Evolutionary conservation across 2,113 vertebrate species (phyloP), one percentile per base, ranked within the genome.

Genomic region (Pelvicachromis taeniatus): DNA sequence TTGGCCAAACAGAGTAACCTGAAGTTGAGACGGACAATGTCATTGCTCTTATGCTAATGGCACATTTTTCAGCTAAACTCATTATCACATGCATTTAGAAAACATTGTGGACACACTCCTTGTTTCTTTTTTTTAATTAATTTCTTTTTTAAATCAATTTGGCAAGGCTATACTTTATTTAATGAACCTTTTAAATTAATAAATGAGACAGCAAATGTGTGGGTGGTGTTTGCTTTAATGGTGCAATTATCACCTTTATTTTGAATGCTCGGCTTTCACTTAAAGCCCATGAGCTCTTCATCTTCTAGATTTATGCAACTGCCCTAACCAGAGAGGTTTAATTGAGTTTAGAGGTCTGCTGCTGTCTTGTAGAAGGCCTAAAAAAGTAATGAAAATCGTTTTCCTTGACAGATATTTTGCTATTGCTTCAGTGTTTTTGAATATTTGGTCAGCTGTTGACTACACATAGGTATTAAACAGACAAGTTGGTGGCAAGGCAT

Each of bases 221-320:
- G 75, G 88, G 80, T n/a, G 68, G 14, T 75, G 53, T 92, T 85
- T 82, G 73, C 61, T 58, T 48, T 80, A 78, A 83, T 87, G 82
- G 23, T 83, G 82, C 42, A 88, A 45, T 92, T 88, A 87, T 73
- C 50, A 77, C 63, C 81, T 58, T 84, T 38, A 12, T 78, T 87
- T 86, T 29, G 19, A 4, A 19, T 75, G 78, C 35, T 19, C 79
- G 77, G 80, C 45, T 58, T 82, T 29, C 80, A 80, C 40, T 21
- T 75, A 68, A 61, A 26, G 63, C 70, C 63, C 16, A 35, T 84
- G 61, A 73, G 50, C 50, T 82, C 13, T 2, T 77, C 59, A 63
- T 29, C 58, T 33, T 83, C 65, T 11, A 7, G 40, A 73, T 63
- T 75, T 80, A 52, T 26, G 59, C n/a, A 83, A 48, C 53, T 40